Evolutionary conservation across 1,140 invertebrate species (phyloP).

Genomic region (Nasonia vitripennis): DNA sequence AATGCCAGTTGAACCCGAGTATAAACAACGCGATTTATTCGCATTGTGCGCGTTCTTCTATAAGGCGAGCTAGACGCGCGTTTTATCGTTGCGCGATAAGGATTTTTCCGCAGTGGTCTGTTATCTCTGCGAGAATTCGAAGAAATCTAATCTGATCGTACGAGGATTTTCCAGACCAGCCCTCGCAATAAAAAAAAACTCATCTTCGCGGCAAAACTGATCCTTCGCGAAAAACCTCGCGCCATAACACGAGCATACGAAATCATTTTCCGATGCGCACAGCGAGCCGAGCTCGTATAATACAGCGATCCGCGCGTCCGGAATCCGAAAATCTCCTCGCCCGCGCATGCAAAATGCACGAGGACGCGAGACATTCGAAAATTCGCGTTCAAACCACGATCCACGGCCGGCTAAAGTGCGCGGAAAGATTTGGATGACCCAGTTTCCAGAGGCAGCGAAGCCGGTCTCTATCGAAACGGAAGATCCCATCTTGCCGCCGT

Average conservation of each 20-base stretch:
- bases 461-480: conserved; percentile 41
- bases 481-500: conserved; percentile 29
- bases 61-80: too few species aligned
- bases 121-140: too few species aligned
- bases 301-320: neutral
- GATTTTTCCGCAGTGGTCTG: too few species aligned
- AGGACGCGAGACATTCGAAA: neutral
- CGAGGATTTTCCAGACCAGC: too few species aligned
- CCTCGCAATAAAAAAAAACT: too few species aligned
- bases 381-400: neutral
- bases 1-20: neutral
- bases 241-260: neutral
- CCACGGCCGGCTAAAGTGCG: neutral
- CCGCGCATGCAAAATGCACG: neutral
- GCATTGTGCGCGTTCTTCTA: too few species aligned
- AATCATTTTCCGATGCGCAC: neutral
- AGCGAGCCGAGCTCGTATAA: too few species aligned
- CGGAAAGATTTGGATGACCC: conserved; percentile 43
- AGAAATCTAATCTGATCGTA: too few species aligned
- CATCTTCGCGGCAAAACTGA: neutral
- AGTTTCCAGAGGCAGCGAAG: conserved; percentile 1
- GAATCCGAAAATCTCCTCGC: neutral
- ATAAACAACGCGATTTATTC: neutral
- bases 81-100: too few species aligned
- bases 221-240: neutral